Base-by-base conservation (phyloP, 2,888 invertebrate species). In the Mellilla xanthometata region DNA sequence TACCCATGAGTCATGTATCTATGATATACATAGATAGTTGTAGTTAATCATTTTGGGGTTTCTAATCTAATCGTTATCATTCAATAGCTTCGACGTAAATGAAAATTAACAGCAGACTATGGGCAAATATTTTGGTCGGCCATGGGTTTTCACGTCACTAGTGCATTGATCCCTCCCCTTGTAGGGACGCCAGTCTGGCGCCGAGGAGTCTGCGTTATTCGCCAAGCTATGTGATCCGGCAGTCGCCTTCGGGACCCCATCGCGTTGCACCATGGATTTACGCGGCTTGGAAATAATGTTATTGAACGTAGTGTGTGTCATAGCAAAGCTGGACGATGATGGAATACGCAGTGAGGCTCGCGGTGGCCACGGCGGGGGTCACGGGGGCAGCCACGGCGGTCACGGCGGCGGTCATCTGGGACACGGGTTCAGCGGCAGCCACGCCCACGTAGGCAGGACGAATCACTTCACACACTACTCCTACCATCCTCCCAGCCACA, bases 401-500 rank as follows among this genome's bases (percentile, higher is more conserved):
- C 72, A 79, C 1, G 72, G 80, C 10, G 78, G 76, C 67, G 72
- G 35, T 9, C 10, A 27, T 10, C 15, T 19, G 2, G 26, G 19
- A 9, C 41, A 35, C 4, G 49, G 56, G 2, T 34, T n/a, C 12
- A 13, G 9, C 36, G 51, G 45, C 1, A 40, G 49, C 13, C 55
- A 48, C 44, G 44, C 31, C 6, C 36, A 45, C 9, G 24, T 40
- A 6, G 44, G 56, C 22, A 30, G 72, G 2, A 31, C 56, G n/a
- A 66, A 72, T 43, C 72, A 82, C 57, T 76, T 82, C 13, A 79
- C 70, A 40, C 58, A 79, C 45, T 88, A 74, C 56, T 73, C 81
- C 9, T 88, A 89, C 52, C 81, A 86, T 49, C 88, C 88, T 7
- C 87, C 88, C 0, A 70, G 58, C 26, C 71, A 76, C 34, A 75